phyloP scores from a whole-genome alignment of 2,888 invertebrate species.

The Apodemia zela region DNA sequence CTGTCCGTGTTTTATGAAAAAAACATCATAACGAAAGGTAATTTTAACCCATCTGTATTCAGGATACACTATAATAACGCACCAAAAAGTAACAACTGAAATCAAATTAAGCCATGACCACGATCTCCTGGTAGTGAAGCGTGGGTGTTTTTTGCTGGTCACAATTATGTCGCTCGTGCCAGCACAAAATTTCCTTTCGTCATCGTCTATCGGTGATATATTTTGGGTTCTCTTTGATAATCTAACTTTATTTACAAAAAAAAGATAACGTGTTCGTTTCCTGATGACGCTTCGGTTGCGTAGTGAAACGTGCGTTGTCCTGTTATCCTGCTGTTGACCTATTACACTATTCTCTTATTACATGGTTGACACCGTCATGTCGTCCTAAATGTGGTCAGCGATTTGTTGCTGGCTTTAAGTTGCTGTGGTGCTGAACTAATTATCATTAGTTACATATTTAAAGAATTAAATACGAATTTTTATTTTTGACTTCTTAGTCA shows the following conservation, averaged over 20 bases:
- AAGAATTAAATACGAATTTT: too few relatives aligned
- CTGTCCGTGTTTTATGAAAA: background rate
- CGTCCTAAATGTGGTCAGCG: too few relatives aligned
- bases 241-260: background rate
- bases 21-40: conserved; percentile 15
- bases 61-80: conserved; percentile 8
- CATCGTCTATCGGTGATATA: conserved; percentile 57
- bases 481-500: too few relatives aligned
- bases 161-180: conserved; percentile 66
- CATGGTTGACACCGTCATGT: too few relatives aligned
- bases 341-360: too few relatives aligned
- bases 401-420: too few relatives aligned
- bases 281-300: too few relatives aligned
- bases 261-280: too few relatives aligned
- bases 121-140: conserved; percentile 22
- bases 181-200: conserved; percentile 72
- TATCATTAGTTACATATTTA: too few relatives aligned
- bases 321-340: too few relatives aligned
- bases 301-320: too few relatives aligned
- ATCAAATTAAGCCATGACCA: conserved; percentile 28
- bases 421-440: too few relatives aligned
- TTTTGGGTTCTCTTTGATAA: conserved; percentile 42
- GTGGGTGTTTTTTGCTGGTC: conserved; percentile 43
- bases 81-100: conserved; percentile 19
- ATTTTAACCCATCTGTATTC: conserved; percentile 10